These are phyloP conservation scores for Lordiphosa stackelbergi DNA, from an alignment of 1,140 invertebrate species.

Conservation along the genomic window DNA sequence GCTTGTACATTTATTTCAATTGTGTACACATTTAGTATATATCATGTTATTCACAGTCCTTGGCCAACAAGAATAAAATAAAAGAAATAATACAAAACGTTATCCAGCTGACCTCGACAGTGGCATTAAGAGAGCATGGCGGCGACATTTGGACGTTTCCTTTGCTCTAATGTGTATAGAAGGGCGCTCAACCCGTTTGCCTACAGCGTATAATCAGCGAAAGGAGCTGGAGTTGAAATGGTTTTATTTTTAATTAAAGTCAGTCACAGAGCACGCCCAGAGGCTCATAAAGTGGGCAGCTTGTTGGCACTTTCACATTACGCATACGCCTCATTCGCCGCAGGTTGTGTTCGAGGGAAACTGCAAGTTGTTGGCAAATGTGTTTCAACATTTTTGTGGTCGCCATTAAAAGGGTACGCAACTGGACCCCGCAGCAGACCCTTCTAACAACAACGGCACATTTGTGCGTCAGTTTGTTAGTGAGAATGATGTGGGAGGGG, in stretches of 20 bases:
- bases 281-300: conserved; percentile 49
- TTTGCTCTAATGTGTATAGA: conserved; percentile 33
- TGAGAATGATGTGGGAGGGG: conserved; percentile 46
- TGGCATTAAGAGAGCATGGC: conserved; percentile 30
- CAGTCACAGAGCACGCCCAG: conserved; percentile 22
- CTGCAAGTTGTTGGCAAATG: conserved; percentile 48
- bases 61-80: conserved; percentile 11
- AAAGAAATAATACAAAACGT: conserved; percentile 3
- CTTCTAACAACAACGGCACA: conserved; percentile 28
- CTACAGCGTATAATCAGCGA: conserved; percentile 50
- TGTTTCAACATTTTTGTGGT: conserved; percentile 67
- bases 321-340: conserved; percentile 43
- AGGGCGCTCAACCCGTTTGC: background rate
- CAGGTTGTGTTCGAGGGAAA: conserved; percentile 19
- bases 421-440: conserved; percentile 23
- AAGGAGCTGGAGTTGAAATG: conserved; percentile 18
- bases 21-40: conserved; percentile 1
- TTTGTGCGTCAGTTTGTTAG: conserved; percentile 60
- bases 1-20: conserved; percentile 24
- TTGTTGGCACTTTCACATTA: conserved; percentile 50
- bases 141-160: conserved; percentile 42
- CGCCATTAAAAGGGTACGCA: conserved; percentile 50
- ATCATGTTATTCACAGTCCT: conserved; percentile 31
- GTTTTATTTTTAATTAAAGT: conserved; percentile 72
- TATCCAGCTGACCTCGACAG: conserved; percentile 32